A percentile compares a stretch with the other conserved stretches of the same genome.
These are phyloP conservation scores for Cantharis flavilabris DNA, from an alignment of 2,888 invertebrate genomes.

Conservation along the genomic window DNA sequence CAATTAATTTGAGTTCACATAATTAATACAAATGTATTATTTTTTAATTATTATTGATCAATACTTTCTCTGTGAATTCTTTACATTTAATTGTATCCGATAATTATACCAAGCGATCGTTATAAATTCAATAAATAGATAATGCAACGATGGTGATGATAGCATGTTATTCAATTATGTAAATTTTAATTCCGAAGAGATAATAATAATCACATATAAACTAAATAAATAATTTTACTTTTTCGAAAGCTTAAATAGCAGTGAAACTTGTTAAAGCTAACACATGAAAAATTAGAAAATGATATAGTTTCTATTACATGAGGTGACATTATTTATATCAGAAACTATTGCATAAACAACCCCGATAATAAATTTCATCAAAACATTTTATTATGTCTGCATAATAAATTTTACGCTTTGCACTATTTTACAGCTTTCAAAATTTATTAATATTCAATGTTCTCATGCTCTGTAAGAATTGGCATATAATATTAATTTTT, in stretches of 20 bases:
- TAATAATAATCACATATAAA: background rate
- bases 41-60: background rate
- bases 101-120: background rate
- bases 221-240: conserved; percentile 5
- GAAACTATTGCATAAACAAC: background rate
- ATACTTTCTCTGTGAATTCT: background rate
- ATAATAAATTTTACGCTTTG: background rate
- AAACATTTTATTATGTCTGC: background rate
- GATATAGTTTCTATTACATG: background rate
- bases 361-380: background rate
- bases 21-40: background rate
- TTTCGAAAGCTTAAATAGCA: conserved; percentile 4
- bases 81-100: background rate
- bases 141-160: background rate
- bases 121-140: background rate
- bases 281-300: background rate
- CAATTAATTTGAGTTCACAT: background rate
- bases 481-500: background rate
- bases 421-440: background rate
- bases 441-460: background rate
- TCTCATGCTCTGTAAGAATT: background rate
- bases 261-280: conserved; percentile 19
- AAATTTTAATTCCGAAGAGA: background rate
- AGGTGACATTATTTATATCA: background rate
- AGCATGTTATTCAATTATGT: background rate